Base-by-base conservation (phyloP, 1,140 invertebrate species). In the Hylaeus volcanicus region DNA sequence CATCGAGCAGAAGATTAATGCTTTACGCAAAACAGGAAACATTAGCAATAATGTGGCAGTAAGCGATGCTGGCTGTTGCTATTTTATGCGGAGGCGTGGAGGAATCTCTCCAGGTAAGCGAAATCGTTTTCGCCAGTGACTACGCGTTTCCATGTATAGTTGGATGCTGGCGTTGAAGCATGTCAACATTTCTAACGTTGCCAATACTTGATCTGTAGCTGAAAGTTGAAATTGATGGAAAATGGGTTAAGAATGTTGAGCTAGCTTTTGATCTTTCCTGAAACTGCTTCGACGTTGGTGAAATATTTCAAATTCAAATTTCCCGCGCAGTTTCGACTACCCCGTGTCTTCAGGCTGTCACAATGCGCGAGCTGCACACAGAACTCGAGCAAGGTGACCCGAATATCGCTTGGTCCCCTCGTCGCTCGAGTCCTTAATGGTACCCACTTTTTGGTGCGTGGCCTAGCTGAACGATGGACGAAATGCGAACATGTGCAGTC, bases 81-180 rank as follows among this genome's bases (percentile, higher is more conserved):
- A 84, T 78, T 78, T 79, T 70, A 64, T 56, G 37, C 70, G 81
- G 75, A 79, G 83, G 83, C 83, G 83, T 83, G 66, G 53, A 82
- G 26, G 60, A 82, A 82, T 82, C 68, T 65, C 70, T 53, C 26
- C 60, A 77, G 73, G 68, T 14, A 72, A 83, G 73, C 79, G 74
- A 84, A 84, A 56, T 69, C 74, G 45, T 60, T 39, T 9, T 45
- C 48, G 41, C 26, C 58, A 48, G 1, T 6, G 58, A 48, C 51
- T 81, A 66, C 60, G 37, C 64, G 61, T 55, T 55, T 41, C 5
- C 43, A 65, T 72, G 79, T 55, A 63, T 45, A 64, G 48, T 51
- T 61, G 63, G 39, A 45, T 63, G 72, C 53, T 66, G 79, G 68
- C 63, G 60, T 73, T 55, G 65, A 82, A 78, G 56, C 11, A 55